Base-by-base conservation (phyloP, 2,888 invertebrate species). In the Aspidiotus rigidus region DNA sequence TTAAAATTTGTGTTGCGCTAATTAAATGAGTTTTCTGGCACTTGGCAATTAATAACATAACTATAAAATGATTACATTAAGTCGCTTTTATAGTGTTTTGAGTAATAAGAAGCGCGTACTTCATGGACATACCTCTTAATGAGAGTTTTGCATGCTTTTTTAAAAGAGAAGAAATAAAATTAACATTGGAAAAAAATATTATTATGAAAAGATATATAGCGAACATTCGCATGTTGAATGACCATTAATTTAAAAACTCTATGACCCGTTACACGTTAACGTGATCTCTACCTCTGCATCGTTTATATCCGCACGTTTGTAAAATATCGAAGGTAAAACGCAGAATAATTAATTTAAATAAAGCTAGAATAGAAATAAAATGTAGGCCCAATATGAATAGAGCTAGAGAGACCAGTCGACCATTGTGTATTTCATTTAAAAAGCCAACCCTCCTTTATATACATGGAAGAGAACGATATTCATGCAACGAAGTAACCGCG, bases 11-110 rank as follows among this genome's bases (percentile, higher is more conserved):
- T 66, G 66, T 55, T 28, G 28, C 28, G 28, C 28, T 66, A 57
- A 66, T 66, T 66, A 66, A 66, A 66, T 66, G 56, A 56, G 54
- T 57, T 66, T 57, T 66, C 66, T 56, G 66, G 57, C 66, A 66
- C 66, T 66, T 66, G 44, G 42, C 57, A 66, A 66, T 66, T 66
- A 66, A 66, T 66, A 66, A 66, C 57, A 66, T 57, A 56, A 57
- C 66, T 44, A 57, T 66, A 66, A 66, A 66, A 66, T 66, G 66
- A 66, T 66, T 66, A 57, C 57, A 57, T 28, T 28, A 28, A 28
- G 28, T 28, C 28, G 28, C 28, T 28, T 28, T 28, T 41, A 66
- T 53, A 63, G 57, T 42, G 15, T 59, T 66, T 40, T 42, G 56
- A 57, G 16, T 66, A 41, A 42, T 66, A 66, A 66, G 56, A 57